phyloP scores from a whole-genome alignment of 2,113 vertebrate species.

The Sarotherodon lohbergeri region DNA sequence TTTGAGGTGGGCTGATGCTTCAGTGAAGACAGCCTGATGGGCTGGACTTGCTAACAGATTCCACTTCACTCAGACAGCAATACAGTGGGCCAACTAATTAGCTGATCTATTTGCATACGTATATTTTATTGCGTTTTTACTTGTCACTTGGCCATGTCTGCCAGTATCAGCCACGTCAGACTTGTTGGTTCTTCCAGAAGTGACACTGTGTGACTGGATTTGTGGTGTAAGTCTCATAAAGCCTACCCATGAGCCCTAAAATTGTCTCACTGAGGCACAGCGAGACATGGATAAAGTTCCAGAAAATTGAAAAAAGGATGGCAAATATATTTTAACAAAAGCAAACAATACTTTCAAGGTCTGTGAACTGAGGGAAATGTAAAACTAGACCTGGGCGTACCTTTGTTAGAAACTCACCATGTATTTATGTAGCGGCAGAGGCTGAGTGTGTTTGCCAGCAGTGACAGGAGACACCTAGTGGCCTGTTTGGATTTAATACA shows the following conservation, averaged over 20 bases:
- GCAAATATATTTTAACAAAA: not conserved
- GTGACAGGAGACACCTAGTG: constrained; percentile 64
- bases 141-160: not conserved
- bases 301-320: not conserved
- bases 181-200: not conserved
- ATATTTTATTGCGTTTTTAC: not conserved
- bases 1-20: not conserved
- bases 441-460: constrained; percentile 9
- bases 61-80: not conserved
- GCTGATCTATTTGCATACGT: not conserved
- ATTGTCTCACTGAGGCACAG: not conserved
- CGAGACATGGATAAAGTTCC: not conserved
- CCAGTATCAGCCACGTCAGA: not conserved
- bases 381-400: not conserved
- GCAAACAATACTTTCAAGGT: not conserved
- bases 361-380: not conserved
- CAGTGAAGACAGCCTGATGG: not conserved
- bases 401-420: not conserved
- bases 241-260: constrained; percentile 1
- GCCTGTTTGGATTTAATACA: constrained; percentile 8
- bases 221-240: constrained; percentile 41
- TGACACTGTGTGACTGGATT: constrained; percentile 14
- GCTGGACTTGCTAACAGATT: not conserved
- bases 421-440: not conserved
- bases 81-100: not conserved